These are phyloP conservation scores for Ptychobarbus kaznakovi DNA, from an alignment of 2,797 vertebrate genomes.

Conservation along the genomic window DNA sequence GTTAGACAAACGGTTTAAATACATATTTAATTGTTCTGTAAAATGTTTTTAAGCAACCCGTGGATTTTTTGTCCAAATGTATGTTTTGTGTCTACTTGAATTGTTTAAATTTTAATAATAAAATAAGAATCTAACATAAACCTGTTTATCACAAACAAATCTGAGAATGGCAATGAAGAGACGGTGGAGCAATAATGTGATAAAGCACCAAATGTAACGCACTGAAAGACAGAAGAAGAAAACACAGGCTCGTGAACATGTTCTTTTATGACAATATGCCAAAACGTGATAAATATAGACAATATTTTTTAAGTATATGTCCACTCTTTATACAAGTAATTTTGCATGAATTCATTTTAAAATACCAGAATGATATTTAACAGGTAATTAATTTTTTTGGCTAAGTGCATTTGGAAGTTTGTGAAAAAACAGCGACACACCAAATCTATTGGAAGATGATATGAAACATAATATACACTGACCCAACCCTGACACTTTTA, in stretches of 20 bases:
- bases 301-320: neutral
- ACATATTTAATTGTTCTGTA: neutral
- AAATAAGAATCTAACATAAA: neutral
- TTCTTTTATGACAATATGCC: neutral
- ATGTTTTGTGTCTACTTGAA: neutral
- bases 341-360: neutral
- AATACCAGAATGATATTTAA: neutral
- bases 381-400: neutral
- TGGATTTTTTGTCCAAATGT: neutral
- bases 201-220: neutral
- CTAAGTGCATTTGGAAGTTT: neutral
- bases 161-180: neutral
- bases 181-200: neutral
- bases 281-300: neutral
- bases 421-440: neutral
- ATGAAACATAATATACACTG: constrained; percentile 10
- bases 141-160: neutral
- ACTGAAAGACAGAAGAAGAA: neutral
- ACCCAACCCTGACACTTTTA: constrained; percentile 30
- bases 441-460: neutral
- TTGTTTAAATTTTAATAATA: neutral
- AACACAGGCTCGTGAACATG: neutral
- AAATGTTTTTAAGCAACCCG: neutral
- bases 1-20: neutral
- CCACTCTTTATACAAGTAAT: neutral